Evolutionary conservation across 2,797 vertebrate species (phyloP), one percentile per base, ranked within the genome.

Genomic region (Clarias platycephalus): DNA sequence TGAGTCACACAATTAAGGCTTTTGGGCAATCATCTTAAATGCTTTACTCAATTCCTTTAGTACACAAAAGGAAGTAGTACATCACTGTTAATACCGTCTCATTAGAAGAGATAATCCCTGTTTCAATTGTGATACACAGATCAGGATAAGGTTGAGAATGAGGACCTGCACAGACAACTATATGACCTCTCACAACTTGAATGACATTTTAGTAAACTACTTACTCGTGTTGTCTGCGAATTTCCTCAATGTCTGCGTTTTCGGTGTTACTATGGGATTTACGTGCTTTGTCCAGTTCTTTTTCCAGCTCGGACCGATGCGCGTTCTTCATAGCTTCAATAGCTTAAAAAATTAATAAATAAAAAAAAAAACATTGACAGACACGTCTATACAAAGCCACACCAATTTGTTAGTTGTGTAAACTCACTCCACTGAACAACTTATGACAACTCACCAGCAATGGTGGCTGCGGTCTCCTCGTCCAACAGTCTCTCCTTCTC

Each of bases 271-370:
- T 94, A 92, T 92, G 94, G 78, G 95, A 86, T 83, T 96, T 96
- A 68, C 95, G 94, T 9, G 92, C 90, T 85, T 92, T 95, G 72
- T 95, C 95, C 90, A 96, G 89, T 90, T 96, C 95, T 87, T 92
- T 94, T 92, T 95, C 95, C 90, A 96, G 89, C 94, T 96, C 95
- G 0, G 90, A 82, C 64, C 95, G 94, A 87, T 96, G 95, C 70
- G 95, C 95, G 5, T 96, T 96, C 84, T 96, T 96, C 95, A 96
- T 96, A 0, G 95, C 95, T 90, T 96, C 95, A 24, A 96, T 96
- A 1, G 95, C 95, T 96, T 53, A 3, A 44, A 40, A 49, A 26
- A n/a, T n/a, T n/a, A 49, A 62, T 62, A 84, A 60, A 68, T 75
- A 24, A 74, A 16, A n/a, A 22, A 26, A 28, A 68, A 40, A 1